Conservation (phyloP, 1,140 invertebrate genomes). For the Oncopodura yosiiana region DNA sequence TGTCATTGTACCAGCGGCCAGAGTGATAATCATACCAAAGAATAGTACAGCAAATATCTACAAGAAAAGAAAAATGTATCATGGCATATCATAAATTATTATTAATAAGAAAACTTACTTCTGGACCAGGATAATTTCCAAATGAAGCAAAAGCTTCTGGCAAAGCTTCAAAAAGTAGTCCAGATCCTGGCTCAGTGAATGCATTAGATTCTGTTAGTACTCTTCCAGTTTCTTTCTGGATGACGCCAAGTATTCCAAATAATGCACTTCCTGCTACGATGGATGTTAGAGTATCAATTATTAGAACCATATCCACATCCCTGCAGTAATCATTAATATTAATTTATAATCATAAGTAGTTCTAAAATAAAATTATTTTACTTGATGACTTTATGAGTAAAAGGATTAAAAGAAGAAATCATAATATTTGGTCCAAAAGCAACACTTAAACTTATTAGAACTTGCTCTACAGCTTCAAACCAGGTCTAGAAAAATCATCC, state of each 20-base stretch:
- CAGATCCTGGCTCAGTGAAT: no score
- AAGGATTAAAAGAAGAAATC: conserved; percentile 73
- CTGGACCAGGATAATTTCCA: no score
- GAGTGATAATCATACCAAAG: conserved; percentile 44
- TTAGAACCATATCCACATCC: conserved; percentile 45
- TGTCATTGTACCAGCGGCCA: conserved; percentile 36
- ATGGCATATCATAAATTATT: no score
- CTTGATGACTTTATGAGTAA: conserved; percentile 74
- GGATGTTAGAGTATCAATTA: conserved; percentile 54
- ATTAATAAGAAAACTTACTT: no score
- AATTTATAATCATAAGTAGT: no score
- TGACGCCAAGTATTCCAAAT: conserved; percentile 73
- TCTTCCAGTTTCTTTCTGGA: no score
- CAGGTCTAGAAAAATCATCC: conserved; percentile 47
- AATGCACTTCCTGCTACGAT: conserved; percentile 76
- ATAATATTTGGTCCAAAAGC: conserved; percentile 66
- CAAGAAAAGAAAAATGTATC: no score
- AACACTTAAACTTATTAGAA: conserved; percentile 73
- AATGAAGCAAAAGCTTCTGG: no score
- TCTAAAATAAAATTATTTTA: conserved; percentile 39
- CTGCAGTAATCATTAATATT: conserved; percentile 38
- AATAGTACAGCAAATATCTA: conserved; percentile 49
- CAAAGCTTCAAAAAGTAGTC: no score
- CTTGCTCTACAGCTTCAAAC: conserved; percentile 77
- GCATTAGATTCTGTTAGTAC: no score